These are phyloP conservation scores for Pardalotus punctatus DNA, from an alignment of 2,113 vertebrate genomes.

Conservation along the genomic window DNA sequence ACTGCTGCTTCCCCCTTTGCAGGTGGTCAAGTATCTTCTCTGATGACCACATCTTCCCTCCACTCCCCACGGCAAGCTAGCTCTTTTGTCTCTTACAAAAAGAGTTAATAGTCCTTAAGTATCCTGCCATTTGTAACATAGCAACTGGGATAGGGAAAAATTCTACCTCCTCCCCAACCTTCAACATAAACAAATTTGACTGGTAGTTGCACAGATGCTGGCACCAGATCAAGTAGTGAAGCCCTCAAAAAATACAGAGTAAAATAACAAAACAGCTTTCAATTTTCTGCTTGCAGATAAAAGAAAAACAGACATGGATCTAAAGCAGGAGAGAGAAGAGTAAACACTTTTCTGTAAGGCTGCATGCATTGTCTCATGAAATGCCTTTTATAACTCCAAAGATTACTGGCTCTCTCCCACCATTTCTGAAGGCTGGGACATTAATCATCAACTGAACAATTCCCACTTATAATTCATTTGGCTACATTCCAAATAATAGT, in stretches of 20 bases:
- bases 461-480: neutral
- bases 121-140: no score
- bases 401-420: neutral
- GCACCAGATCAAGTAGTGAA: neutral
- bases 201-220: neutral
- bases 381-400: neutral
- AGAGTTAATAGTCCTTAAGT: no score
- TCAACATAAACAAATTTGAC: neutral
- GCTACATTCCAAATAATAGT: neutral
- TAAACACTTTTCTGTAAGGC: neutral
- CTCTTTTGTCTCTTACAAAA: no score
- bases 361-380: neutral
- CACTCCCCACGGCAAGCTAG: no score
- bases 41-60: no score
- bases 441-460: neutral
- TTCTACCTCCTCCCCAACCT: no score
- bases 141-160: no score
- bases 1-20: no score
- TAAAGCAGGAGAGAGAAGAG: neutral
- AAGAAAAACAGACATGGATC: neutral
- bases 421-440: neutral
- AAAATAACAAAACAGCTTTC: neutral
- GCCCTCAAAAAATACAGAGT: neutral
- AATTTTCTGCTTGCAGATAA: neutral
- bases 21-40: no score